Evolutionary conservation across 2,113 vertebrate species (phyloP).

Genomic region (Alces alces): DNA sequence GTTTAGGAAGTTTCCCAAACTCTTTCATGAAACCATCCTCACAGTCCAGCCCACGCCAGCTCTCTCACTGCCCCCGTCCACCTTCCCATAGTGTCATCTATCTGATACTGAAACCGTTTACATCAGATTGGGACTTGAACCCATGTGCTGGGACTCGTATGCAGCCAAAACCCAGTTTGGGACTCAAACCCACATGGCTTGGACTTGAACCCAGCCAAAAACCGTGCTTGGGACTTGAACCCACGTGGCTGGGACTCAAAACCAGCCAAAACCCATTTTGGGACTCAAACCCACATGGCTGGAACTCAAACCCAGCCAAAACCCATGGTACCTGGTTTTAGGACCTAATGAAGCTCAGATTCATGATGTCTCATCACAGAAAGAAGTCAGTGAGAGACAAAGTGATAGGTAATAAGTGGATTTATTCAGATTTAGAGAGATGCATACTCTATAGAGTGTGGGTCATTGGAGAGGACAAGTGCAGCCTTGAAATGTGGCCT

Average conservation of each 20-base stretch:
- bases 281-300: not conserved
- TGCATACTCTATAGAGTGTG: not conserved
- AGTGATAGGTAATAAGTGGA: not conserved
- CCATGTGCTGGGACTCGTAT: not conserved
- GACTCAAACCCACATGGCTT: not conserved
- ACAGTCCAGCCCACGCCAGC: too few species aligned
- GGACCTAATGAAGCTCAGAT: not conserved
- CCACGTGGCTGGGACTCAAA: not conserved
- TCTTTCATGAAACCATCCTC: not conserved
- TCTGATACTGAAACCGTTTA: not conserved
- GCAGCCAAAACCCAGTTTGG: not conserved
- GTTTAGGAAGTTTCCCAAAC: not conserved
- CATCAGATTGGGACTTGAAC: not conserved
- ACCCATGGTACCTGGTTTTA: not conserved
- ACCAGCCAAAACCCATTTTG: not conserved
- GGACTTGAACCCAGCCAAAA: not conserved
- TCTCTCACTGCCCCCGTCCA: not conserved
- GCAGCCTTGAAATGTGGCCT: not conserved
- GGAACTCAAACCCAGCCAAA: not conserved
- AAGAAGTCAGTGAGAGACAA: not conserved
- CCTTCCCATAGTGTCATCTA: not conserved
- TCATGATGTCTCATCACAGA: not conserved
- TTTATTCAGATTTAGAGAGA: not conserved
- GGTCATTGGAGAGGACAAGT: not conserved
- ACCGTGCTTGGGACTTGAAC: not conserved